A percentile compares a stretch with the other conserved stretches of the same genome.
phyloP scores from a whole-genome alignment of 1,140 invertebrate genomes.

The Orchesella cincta region DNA sequence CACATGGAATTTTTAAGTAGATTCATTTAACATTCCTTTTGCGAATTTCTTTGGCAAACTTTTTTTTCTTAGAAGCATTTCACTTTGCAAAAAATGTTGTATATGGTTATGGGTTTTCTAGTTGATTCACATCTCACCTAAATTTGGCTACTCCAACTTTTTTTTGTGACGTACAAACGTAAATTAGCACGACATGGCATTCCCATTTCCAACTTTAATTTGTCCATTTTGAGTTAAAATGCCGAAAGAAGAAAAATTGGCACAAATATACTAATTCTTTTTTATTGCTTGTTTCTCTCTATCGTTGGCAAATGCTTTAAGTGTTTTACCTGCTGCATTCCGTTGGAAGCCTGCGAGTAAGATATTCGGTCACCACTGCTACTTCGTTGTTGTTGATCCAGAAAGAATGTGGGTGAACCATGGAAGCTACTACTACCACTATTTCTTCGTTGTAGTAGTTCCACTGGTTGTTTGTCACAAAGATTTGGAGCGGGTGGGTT shows the following conservation, averaged over 20 bases:
- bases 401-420: neutral
- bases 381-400: neutral
- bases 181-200: neutral
- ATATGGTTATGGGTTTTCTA: too few relatives aligned
- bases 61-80: too few relatives aligned
- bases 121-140: too few relatives aligned
- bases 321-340: constrained; percentile 6
- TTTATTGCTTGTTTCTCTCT: neutral
- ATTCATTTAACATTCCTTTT: too few relatives aligned
- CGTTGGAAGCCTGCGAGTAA: neutral
- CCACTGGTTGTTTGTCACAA: neutral
- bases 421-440: neutral
- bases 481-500: too few relatives aligned
- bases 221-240: too few relatives aligned
- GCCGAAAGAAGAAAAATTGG: too few relatives aligned
- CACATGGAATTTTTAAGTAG: too few relatives aligned
- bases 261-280: neutral
- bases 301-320: too few relatives aligned
- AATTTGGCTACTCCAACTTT: neutral
- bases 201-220: neutral
- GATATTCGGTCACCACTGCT: neutral
- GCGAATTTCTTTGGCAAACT: too few relatives aligned
- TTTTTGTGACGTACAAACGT: neutral
- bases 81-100: too few relatives aligned
- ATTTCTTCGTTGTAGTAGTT: neutral